Evolutionary conservation across 2,113 vertebrate genomes (phyloP), one percentile per base, ranked within the genome.

Genomic region (Muscicapa adusta): DNA sequence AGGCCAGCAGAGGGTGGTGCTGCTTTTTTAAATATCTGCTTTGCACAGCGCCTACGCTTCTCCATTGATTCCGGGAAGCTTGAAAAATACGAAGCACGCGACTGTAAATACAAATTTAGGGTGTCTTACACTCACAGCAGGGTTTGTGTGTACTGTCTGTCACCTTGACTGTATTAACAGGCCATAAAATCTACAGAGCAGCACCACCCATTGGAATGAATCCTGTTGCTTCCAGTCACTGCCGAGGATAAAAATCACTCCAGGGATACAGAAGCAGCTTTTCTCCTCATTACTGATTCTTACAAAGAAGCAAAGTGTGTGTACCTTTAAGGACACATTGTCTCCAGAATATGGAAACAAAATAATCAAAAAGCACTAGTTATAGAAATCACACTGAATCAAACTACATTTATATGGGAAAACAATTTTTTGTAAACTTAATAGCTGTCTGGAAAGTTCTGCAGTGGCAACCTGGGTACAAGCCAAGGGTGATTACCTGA

Each of bases 1-100:
- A 62, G 84, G 86, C 97, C 98, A 97, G 97, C 93, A 97, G 98
- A 94, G 94, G 97, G 98, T 76, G 80, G 22, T 94, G 86, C 78
- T 89, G 88, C 78, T 54, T 18, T 42, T 60, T 48, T 0, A 62
- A 76, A 7, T 28, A 26, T 17, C 56, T 16, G 62, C 71, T 33
- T 7, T 23, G 38, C 48, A 38, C 74, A 13, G 31, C 0, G 57
- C 14, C 42, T 19, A 5, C 17, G 3, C 65, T 50, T 53, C 70
- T 12, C 20, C 0, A 4, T 2, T 50, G 20, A 17, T 61, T 63
- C 48, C 23, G 13, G 45, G n/a, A 67, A 43, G 54, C 34, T 34
- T 29, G 47, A 63, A n/a, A 45, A 73, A 28, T 0, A 48, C 1
- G 1, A 50, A 24, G 31, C 43, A 16, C 7, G 4, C 31, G 13